Conservation (phyloP, 2,888 invertebrate species). For the Pachymerium ferrugineum region DNA sequence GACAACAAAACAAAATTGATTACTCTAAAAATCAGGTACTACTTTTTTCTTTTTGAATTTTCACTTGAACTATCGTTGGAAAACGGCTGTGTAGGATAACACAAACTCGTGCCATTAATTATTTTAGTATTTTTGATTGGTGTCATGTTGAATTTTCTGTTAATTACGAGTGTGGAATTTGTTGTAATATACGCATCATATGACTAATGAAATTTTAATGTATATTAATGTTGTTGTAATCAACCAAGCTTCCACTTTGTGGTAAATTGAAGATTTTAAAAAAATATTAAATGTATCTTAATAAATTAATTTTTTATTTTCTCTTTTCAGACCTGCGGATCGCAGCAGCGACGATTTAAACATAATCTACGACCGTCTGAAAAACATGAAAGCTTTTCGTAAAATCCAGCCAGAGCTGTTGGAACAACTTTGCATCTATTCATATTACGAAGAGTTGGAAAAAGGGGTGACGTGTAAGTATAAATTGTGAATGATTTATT, state of each 20-base stretch:
- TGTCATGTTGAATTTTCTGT: neutral
- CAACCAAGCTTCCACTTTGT: neutral
- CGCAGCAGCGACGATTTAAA: conserved; percentile 67
- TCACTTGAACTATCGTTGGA: no score
- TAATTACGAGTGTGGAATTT: neutral
- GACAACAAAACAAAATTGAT: no score
- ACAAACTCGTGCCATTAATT: no score
- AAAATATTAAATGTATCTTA: neutral
- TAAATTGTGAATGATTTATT: no score
- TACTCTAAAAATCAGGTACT: no score
- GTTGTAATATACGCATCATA: no score
- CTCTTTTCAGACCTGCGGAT: conserved; percentile 59
- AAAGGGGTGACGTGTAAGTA: conserved; percentile 69
- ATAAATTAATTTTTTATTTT: conserved; percentile 7
- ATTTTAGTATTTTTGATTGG: neutral
- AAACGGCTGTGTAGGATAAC: no score
- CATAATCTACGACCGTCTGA: conserved; percentile 59
- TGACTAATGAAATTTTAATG: conserved; percentile 1
- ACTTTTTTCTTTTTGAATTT: no score
- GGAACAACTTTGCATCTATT: conserved; percentile 67
- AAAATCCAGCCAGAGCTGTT: conserved; percentile 61
- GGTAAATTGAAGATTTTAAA: neutral
- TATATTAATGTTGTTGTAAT: conserved; percentile 27
- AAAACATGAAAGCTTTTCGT: conserved; percentile 37
- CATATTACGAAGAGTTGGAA: conserved; percentile 71